These are phyloP conservation scores for Trididemnum clinides DNA, from an alignment of 23 tunicate genomes.

Conservation along the genomic window DNA sequence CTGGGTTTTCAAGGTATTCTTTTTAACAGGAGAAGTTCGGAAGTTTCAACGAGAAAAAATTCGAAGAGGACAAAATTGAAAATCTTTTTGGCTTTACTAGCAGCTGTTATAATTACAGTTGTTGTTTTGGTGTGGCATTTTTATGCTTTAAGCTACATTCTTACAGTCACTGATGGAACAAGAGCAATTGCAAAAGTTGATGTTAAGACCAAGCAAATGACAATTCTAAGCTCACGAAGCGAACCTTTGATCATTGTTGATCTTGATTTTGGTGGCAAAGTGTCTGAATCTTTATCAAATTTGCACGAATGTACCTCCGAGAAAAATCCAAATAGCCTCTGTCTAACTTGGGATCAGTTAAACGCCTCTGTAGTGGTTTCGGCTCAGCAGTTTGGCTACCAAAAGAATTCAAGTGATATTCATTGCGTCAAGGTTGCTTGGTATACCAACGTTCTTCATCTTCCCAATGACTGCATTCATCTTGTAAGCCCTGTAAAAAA, in stretches of 20 bases:
- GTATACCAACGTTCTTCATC: background rate
- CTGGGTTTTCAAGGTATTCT: no score
- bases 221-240: background rate
- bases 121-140: slow-evolving; percentile 44
- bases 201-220: background rate
- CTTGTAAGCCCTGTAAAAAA: background rate
- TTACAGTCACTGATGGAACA: background rate
- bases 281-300: slow-evolving; percentile 10
- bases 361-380: slow-evolving; percentile 9
- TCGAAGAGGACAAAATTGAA: background rate
- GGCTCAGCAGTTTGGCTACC: slow-evolving; percentile 7
- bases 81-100: slow-evolving; percentile 11
- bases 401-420: background rate
- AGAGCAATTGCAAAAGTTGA: slow-evolving; percentile 13
- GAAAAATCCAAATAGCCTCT: background rate
- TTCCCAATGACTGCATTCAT: slow-evolving; percentile 30
- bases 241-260: background rate
- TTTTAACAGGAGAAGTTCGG: no score
- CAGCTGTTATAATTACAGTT: background rate
- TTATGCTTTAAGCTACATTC: background rate
- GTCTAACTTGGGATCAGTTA: slow-evolving; percentile 1
- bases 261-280: slow-evolving; percentile 21
- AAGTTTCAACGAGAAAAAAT: no score
- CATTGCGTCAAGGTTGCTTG: slow-evolving; percentile 43
- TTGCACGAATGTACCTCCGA: background rate